These are phyloP conservation scores for Kryptopterus vitreolus DNA, from an alignment of 2,797 vertebrate genomes.

Conservation along the genomic window DNA sequence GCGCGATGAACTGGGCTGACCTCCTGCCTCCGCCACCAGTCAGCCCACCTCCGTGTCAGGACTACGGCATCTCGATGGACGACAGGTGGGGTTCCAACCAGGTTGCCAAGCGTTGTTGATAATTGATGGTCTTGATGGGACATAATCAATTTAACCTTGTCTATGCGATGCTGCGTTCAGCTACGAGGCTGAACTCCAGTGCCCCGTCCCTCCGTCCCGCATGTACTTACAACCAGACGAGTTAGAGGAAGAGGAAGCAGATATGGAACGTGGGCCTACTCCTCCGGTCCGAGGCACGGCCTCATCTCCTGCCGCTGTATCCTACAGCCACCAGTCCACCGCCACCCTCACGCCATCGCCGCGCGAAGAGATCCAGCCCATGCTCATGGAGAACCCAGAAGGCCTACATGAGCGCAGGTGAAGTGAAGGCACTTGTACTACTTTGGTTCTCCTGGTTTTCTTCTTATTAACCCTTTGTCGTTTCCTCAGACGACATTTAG, in stretches of 20 bases:
- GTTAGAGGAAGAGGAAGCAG: conserved; percentile 71
- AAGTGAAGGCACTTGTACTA: neutral
- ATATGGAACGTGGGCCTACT: conserved; percentile 92
- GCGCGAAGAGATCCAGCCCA: conserved; percentile 95
- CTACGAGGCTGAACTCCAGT: conserved; percentile 91
- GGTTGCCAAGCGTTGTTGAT: too few species aligned
- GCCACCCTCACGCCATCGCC: conserved; percentile 96
- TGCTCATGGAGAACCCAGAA: conserved; percentile 88
- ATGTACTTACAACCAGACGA: conserved; percentile 97
- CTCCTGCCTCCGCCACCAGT: conserved; percentile 92
- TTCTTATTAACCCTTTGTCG: neutral
- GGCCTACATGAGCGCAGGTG: conserved; percentile 88
- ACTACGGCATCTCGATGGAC: conserved; percentile 85
- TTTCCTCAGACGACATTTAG: conserved; percentile 80
- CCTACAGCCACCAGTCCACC: conserved; percentile 97
- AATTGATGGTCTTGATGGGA: neutral
- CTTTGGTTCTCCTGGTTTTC: neutral
- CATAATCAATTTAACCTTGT: neutral
- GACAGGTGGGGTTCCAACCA: conserved; percentile 78
- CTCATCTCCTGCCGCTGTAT: conserved; percentile 94
- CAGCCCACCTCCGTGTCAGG: conserved; percentile 91
- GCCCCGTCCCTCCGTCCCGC: conserved; percentile 88
- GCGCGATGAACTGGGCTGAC: conserved; percentile 96
- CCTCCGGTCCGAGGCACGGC: conserved; percentile 92
- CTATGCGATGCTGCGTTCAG: conserved; percentile 62